Base-by-base conservation (phyloP, 2,888 invertebrate genomes). In the Rhagonycha fulva region DNA sequence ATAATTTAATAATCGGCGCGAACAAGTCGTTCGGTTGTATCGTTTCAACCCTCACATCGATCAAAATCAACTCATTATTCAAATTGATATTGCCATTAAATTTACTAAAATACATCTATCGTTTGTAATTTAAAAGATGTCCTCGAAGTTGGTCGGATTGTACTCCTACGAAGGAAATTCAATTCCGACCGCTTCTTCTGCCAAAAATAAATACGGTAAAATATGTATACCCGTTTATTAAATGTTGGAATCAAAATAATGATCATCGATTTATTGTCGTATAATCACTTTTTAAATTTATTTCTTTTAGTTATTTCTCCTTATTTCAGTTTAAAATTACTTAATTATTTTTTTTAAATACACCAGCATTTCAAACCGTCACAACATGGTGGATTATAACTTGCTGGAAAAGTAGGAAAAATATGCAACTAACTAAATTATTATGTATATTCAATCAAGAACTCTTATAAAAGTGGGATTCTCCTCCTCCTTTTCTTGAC, bases 81-180 rank as follows among this genome's bases (percentile, higher is more conserved):
- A 82, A 82, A 82, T 82, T 82, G 82, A 78, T 82, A 81, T 80
- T 76, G 80, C 78, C 79, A 78, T 80, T 79, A 78, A 78, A 76
- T 80, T 78, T 71, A 80, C 79, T 78, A 67, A 75, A 78, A 78
- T 75, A 76, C 75, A 76, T 73, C 72, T 66, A 72, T 73, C 76
- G 68, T 70, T 70, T 68, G 61, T 75, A 75, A 71, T 71, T 28
- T 68, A 32, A 32, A 32, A 68, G 24, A 26, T 47, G 47, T 47
- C 47, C 47, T 47, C n/a, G 47, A 47, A 47, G 47, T 47, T n/a
- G 47, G 47, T 47, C 47, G 47, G n/a, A 47, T 47, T 47, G 47
- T 47, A 47, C 47, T 47, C 47, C 47, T 47, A 47, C 47, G 47
- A 47, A 9, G 19, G 14, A 32, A 69, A 68, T 68, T 23, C 73